Percentiles rank a stretch among this genome's conserved stretches.
Evolutionary conservation across 2,888 invertebrate genomes (phyloP).

Genomic region (Drosophila formosana): DNA sequence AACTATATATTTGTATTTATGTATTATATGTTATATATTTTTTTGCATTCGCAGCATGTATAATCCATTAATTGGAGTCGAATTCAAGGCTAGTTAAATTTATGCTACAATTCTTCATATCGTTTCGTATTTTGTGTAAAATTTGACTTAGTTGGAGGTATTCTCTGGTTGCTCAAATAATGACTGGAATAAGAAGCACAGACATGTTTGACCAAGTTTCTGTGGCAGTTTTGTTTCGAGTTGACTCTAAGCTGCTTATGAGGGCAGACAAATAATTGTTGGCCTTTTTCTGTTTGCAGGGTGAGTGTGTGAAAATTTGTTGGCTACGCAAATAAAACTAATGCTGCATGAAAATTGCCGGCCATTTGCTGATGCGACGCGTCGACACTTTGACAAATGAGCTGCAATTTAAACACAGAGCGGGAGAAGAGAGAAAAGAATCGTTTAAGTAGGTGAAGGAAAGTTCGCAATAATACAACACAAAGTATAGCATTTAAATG

Average conservation of each 20-base stretch:
- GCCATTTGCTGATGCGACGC: constrained; percentile 57
- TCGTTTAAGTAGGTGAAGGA: constrained; percentile 3
- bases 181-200: constrained; percentile 5
- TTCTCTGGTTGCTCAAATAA: constrained; percentile 54
- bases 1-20: constrained; percentile 54
- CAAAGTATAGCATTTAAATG: constrained; percentile 7
- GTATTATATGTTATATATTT: constrained; percentile 12
- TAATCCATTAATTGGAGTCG: constrained; percentile 61
- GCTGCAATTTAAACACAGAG: constrained; percentile 24
- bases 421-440: not conserved
- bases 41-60: constrained; percentile 39
- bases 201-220: constrained; percentile 3
- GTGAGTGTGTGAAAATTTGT: constrained; percentile 36
- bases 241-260: constrained; percentile 52
- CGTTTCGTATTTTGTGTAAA: constrained; percentile 36
- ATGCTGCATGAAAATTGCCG: constrained; percentile 69
- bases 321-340: constrained; percentile 59
- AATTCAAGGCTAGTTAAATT: constrained; percentile 78
- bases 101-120: constrained; percentile 56
- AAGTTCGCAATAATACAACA: not conserved
- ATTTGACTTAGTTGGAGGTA: constrained; percentile 71
- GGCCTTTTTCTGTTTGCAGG: constrained; percentile 37
- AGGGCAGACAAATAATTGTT: constrained; percentile 43
- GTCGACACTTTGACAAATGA: constrained; percentile 73
- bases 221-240: not conserved